A percentile compares a stretch with the other conserved stretches of the same genome.
Conservation (phyloP, 2,888 invertebrate species). For the Archaeoteleia sp. region DNA sequence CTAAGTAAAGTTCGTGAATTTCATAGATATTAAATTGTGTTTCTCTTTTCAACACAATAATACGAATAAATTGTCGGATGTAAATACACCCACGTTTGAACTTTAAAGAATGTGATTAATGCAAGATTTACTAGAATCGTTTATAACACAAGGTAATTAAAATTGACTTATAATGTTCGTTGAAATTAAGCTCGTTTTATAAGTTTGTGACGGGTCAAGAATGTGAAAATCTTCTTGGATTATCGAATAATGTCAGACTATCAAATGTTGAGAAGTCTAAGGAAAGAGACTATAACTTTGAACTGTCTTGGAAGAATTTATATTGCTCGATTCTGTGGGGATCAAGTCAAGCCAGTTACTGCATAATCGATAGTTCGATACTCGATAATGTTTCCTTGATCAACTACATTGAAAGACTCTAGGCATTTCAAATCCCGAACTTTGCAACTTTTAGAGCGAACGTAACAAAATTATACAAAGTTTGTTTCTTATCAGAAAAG, state of each 20-base stretch:
- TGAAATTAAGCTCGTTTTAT: conserved; percentile 27
- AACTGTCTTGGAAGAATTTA: conserved; percentile 44
- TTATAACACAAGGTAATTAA: conserved; percentile 13
- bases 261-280: conserved; percentile 24
- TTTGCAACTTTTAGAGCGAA: too few relatives aligned
- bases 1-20: too few relatives aligned
- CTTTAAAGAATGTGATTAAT: too few relatives aligned
- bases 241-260: conserved; percentile 32
- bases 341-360: conserved; percentile 27
- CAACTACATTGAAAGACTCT: background rate
- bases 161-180: conserved; percentile 27
- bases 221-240: conserved; percentile 29
- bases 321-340: conserved; percentile 39
- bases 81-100: too few relatives aligned
- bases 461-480: too few relatives aligned
- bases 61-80: too few relatives aligned
- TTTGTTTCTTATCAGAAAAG: too few relatives aligned
- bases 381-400: conserved; percentile 3
- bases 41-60: too few relatives aligned
- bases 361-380: conserved; percentile 29
- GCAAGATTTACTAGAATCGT: too few relatives aligned
- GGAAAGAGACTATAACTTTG: conserved; percentile 32
- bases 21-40: too few relatives aligned
- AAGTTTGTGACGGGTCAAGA: conserved; percentile 14
- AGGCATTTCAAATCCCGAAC: too few relatives aligned